Percentiles rank a stretch among this genome's conserved stretches.
Conservation (phyloP, 2,888 invertebrate genomes). For the Epistrophe grossulariae region DNA sequence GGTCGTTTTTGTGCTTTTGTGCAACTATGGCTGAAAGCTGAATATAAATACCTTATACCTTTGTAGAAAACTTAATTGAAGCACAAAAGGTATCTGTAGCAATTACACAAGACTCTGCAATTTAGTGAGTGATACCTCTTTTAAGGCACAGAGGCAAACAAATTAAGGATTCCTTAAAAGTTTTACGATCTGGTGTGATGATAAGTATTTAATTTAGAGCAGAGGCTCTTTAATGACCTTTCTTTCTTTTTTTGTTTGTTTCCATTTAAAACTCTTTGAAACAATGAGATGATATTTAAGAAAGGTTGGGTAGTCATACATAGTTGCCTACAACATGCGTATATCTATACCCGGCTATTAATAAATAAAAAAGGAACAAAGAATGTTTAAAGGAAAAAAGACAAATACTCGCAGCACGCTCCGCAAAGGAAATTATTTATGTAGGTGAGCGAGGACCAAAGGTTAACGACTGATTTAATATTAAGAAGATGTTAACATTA, state of each 20-base stretch:
- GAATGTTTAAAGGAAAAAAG: constrained; percentile 4
- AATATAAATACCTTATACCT: constrained; percentile 5
- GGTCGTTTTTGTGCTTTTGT: constrained; percentile 50
- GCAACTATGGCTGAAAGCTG: constrained; percentile 40
- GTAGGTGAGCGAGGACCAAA: not conserved
- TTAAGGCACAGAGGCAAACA: constrained; percentile 55
- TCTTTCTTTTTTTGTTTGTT: not conserved
- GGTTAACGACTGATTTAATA: constrained; percentile 4
- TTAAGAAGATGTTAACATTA: constrained; percentile 20
- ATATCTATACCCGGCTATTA: not conserved
- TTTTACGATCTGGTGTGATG: constrained; percentile 52
- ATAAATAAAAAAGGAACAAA: constrained; percentile 27
- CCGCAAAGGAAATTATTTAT: no score
- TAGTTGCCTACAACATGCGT: not conserved
- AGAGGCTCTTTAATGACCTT: constrained; percentile 49
- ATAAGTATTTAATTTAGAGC: constrained; percentile 63
- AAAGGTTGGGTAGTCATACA: not conserved
- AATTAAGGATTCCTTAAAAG: constrained; percentile 68
- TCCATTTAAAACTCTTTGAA: not conserved
- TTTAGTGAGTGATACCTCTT: constrained; percentile 69
- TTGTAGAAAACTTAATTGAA: constrained; percentile 63
- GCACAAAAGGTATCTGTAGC: constrained; percentile 66
- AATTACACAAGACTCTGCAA: constrained; percentile 64
- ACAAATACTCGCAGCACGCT: constrained; percentile 1
- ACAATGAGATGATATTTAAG: constrained; percentile 13